Conservation (phyloP, 2,888 invertebrate genomes). For the Torymus aiolomorphi region DNA sequence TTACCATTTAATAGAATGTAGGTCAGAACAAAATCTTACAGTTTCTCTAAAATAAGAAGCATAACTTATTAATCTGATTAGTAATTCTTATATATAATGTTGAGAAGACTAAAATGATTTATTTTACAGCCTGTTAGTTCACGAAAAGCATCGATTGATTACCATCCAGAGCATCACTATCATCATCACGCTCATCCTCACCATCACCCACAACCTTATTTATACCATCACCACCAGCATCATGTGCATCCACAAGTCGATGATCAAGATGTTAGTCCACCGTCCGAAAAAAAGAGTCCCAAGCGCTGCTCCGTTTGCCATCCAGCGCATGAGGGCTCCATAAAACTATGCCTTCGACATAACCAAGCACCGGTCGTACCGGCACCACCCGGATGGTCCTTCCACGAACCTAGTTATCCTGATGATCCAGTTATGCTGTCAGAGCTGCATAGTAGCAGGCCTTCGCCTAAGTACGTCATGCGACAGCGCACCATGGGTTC, state of each 20-base stretch:
- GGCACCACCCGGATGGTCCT: constrained; percentile 72
- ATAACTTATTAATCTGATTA: too few relatives aligned
- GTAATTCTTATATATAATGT: too few relatives aligned
- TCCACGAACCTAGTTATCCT: constrained; percentile 55
- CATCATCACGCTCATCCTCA: constrained; percentile 47
- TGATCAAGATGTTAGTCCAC: not conserved
- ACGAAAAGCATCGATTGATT: constrained; percentile 36
- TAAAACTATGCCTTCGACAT: constrained; percentile 65
- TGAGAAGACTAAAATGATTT: not conserved
- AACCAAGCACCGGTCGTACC: constrained; percentile 66
- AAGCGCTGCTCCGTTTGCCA: constrained; percentile 67
- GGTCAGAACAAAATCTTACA: too few relatives aligned
- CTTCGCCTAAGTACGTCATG: constrained; percentile 59
- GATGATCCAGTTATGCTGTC: constrained; percentile 20
- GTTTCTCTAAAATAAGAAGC: too few relatives aligned
- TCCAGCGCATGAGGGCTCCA: constrained; percentile 51
- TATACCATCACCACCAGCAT: constrained; percentile 44
- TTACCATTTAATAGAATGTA: too few relatives aligned
- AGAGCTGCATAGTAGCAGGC: constrained; percentile 54
- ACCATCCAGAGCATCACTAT: constrained; percentile 39
- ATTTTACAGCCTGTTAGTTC: constrained; percentile 31
- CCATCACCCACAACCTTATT: constrained; percentile 53
- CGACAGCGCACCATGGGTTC: constrained; percentile 65
- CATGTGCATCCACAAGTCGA: not conserved
- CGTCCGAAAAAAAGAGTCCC: constrained; percentile 4